phyloP scores from a whole-genome alignment of 2,888 invertebrate genomes.

The Anthophora plumipes region DNA sequence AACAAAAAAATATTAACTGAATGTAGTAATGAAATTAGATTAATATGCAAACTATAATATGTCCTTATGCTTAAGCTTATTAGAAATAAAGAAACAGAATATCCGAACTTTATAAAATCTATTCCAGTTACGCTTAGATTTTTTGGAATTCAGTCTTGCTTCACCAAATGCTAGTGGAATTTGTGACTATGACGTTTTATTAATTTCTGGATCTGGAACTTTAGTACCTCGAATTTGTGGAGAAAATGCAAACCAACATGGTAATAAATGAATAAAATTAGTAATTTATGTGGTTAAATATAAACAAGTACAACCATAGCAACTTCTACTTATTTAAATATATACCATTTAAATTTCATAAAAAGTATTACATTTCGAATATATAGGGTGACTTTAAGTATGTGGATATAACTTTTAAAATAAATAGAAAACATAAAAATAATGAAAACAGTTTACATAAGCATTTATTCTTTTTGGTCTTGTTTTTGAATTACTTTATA shows the following conservation, averaged over 20 bases:
- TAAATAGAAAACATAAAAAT: too few species aligned
- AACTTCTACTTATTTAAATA: neutral
- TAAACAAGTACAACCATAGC: neutral
- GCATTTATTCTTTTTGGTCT: too few species aligned
- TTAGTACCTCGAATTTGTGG: constrained; percentile 91
- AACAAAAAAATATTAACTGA: neutral
- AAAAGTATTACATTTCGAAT: too few species aligned
- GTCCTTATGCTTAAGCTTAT: too few species aligned
- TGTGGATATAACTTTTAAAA: too few species aligned
- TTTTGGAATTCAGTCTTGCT: constrained; percentile 89
- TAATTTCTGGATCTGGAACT: constrained; percentile 89
- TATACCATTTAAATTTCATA: too few species aligned
- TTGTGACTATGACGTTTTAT: constrained; percentile 90
- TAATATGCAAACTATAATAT: neutral
- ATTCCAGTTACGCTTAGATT: constrained; percentile 90
- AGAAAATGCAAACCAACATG: constrained; percentile 91
- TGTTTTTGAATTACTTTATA: too few species aligned
- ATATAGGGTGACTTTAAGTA: too few species aligned
- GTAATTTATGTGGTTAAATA: neutral
- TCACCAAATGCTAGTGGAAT: constrained; percentile 91
- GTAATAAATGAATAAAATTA: constrained; percentile 75
- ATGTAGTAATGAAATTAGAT: neutral
- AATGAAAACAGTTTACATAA: too few species aligned
- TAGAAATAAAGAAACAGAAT: too few species aligned
- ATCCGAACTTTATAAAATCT: too few species aligned